These are phyloP conservation scores for Drosophila conformis DNA, from an alignment of 2,888 invertebrate genomes.

Conservation along the genomic window DNA sequence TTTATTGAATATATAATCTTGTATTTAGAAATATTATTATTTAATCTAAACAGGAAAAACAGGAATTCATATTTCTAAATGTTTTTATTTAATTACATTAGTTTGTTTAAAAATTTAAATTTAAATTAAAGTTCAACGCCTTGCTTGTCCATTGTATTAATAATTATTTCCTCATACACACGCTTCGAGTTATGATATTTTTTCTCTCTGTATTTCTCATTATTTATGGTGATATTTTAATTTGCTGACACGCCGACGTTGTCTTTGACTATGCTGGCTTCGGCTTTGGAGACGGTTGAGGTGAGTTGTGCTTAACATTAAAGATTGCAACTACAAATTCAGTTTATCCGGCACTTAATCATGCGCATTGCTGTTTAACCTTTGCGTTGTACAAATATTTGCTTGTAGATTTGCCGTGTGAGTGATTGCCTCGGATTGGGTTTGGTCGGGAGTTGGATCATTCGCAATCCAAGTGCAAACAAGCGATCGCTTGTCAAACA, in stretches of 20 bases:
- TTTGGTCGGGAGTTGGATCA: constrained; percentile 21
- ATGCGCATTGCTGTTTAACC: constrained; percentile 36
- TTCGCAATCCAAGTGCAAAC: constrained; percentile 54
- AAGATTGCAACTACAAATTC: constrained; percentile 64
- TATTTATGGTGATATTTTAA: constrained; percentile 49
- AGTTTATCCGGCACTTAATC: constrained; percentile 43
- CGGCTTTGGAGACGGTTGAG: background rate
- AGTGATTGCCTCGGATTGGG: constrained; percentile 1
- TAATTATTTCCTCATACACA: constrained; percentile 43
- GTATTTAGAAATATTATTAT: background rate
- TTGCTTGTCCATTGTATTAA: background rate
- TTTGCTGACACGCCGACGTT: constrained; percentile 7
- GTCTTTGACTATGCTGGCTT: background rate
- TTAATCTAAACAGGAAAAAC: background rate
- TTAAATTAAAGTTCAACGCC: background rate
- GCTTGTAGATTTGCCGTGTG: constrained; percentile 24
- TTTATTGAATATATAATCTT: background rate
- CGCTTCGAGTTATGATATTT: constrained; percentile 8
- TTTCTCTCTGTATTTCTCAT: constrained; percentile 7
- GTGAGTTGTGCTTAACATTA: constrained; percentile 20
- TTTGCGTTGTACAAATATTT: constrained; percentile 46
- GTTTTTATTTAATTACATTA: background rate
- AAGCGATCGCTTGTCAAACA: constrained; percentile 23
- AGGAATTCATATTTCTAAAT: background rate
- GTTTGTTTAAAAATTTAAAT: background rate